These are phyloP conservation scores for Peromyscus leucopus DNA, from an alignment of 2,113 vertebrate genomes.

Conservation along the genomic window DNA sequence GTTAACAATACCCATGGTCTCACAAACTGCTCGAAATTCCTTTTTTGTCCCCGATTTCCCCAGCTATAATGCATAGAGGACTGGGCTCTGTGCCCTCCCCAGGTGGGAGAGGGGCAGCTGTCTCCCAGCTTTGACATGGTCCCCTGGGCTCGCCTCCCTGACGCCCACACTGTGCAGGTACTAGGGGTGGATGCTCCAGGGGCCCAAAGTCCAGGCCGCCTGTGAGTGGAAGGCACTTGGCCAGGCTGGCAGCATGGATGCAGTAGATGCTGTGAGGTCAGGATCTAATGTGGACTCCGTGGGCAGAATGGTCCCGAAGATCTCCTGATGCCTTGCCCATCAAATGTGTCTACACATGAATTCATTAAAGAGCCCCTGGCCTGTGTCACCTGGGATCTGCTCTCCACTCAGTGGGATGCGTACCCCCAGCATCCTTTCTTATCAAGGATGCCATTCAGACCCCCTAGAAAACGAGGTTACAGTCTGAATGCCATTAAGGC, in stretches of 20 bases:
- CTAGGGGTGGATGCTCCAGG: not conserved
- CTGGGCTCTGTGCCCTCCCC: not conserved
- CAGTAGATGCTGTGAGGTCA: not conserved
- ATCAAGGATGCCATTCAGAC: not conserved
- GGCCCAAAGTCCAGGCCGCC: slow-evolving; percentile 24
- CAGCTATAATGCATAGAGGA: not conserved
- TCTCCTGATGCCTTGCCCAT: not conserved
- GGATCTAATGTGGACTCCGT: not conserved
- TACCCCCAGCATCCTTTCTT: not conserved
- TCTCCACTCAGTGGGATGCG: not conserved
- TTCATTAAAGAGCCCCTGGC: not conserved
- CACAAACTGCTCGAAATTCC: not conserved
- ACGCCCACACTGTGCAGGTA: not conserved
- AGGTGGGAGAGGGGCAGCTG: not conserved
- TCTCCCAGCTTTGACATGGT: not conserved
- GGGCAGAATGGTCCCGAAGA: not conserved
- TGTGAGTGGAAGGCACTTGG: not conserved
- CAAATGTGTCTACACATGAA: not conserved
- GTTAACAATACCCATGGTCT: not conserved
- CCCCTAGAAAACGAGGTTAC: not conserved
- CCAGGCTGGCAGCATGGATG: not conserved
- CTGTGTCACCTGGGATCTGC: not conserved
- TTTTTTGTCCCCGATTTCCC: accelerated
- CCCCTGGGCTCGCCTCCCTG: not conserved
- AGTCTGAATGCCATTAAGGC: not conserved